phyloP scores from a whole-genome alignment of 2,797 vertebrate genomes.

The Oreortyx pictus region DNA sequence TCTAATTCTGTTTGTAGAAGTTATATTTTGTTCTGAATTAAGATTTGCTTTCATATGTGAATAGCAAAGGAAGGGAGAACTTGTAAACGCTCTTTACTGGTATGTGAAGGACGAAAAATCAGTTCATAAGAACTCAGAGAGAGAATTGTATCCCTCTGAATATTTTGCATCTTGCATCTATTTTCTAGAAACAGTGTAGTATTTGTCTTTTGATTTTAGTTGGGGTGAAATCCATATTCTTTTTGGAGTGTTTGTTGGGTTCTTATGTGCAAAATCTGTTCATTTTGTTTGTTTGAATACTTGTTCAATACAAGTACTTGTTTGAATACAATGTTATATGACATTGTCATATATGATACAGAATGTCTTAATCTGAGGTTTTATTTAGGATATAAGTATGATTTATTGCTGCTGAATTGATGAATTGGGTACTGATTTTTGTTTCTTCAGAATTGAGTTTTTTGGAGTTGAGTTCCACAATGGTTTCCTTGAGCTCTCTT shows the following conservation, averaged over 20 bases:
- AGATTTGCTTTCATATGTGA: background rate
- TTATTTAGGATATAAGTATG: too few relatives aligned
- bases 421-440: background rate
- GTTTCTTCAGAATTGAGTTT: background rate
- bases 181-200: background rate
- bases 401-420: background rate
- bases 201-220: background rate
- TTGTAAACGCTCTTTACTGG: background rate
- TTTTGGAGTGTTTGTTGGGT: background rate
- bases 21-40: background rate
- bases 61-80: background rate
- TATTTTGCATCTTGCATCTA: background rate
- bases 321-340: background rate
- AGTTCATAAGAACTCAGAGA: background rate
- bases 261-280: background rate
- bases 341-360: background rate
- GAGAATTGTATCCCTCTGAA: background rate
- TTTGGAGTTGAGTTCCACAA: background rate
- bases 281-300: background rate
- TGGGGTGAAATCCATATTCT: background rate
- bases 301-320: too few relatives aligned
- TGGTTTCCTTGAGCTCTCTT: background rate
- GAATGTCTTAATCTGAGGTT: too few relatives aligned
- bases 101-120: background rate
- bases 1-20: background rate